Evolutionary conservation across 2,888 invertebrate species (phyloP), one percentile per base, ranked within the genome.

Genomic region (Ischnus inquisitorius): DNA sequence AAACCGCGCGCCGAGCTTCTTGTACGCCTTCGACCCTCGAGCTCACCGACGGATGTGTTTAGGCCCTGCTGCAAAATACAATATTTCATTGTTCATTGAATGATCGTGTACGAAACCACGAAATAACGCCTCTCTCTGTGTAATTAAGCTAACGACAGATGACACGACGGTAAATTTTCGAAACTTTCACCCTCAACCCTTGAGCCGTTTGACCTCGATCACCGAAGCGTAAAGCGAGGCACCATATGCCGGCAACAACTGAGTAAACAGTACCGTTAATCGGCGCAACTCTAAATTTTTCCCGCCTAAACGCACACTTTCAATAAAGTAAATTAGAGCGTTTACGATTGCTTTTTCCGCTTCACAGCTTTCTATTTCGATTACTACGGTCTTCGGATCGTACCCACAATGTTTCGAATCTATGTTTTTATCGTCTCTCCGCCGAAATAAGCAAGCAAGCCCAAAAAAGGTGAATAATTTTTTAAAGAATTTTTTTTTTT

Each of bases 11-110:
- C 95, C 46, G 95, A 94, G 74, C 95, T 95, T 46, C 95, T 93
- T 8, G 95, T 95, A 71, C 95, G 94, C 84, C 95, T 94, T 84
- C 95, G 93, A 3, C 95, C 95, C 86, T 95, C 95, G 10, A 94
- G 93, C 88, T 95, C 95, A 16, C 90, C 93, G 12, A 88, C 91
- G 2, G 94, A 82, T 77, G 91, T 94, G 83, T 94, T 94, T 84
- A 95, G 90, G 84, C 94, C 94, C 95, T 95, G 88, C 48, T n/a
- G 12, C 10, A 60, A 57, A 60, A 60, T 60, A 25, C 6, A 16
- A 16, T 51, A 16, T 16, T 51, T 16, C 3, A 28, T 60, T 28
- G 25, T 60, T 25, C 60, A 60, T 28, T n/a, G 4, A 28, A n/a
- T 28, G 12, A 12, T 28, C 28, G 25, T 14, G 25, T 28, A 25